phyloP scores from a whole-genome alignment of 2,113 vertebrate genomes.

The Cyprinodon tularosa region DNA sequence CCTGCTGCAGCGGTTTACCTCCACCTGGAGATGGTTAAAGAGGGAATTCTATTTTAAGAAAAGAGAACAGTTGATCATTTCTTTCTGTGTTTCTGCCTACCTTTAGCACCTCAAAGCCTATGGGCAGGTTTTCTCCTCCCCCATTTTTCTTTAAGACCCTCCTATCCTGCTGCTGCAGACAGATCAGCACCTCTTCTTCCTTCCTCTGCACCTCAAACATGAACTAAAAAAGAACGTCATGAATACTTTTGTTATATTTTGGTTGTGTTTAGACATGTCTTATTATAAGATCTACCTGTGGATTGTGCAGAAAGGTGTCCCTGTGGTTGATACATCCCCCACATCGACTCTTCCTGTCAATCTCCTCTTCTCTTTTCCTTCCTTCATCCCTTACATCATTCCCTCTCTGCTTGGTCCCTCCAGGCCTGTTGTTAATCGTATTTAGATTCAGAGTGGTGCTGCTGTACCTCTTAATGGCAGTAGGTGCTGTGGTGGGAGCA shows the following conservation, averaged over 20 bases:
- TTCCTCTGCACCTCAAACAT: slow-evolving; percentile 77
- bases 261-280: neutral
- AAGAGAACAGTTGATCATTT: neutral
- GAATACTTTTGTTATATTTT: neutral
- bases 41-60: accelerated
- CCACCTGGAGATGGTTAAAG: slow-evolving; percentile 66
- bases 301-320: slow-evolving; percentile 84
- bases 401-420: slow-evolving; percentile 38
- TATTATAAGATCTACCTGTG: slow-evolving; percentile 73
- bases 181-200: slow-evolving; percentile 81
- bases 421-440: slow-evolving; percentile 13
- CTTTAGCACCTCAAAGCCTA: slow-evolving; percentile 84
- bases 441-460: neutral
- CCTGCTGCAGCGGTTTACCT: slow-evolving; percentile 81
- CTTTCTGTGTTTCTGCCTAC: slow-evolving; percentile 50
- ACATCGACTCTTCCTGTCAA: slow-evolving; percentile 79
- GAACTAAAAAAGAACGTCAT: slow-evolving; percentile 67
- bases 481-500: neutral
- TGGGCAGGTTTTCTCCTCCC: slow-evolving; percentile 81
- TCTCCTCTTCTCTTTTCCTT: slow-evolving; percentile 21
- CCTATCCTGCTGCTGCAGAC: slow-evolving; percentile 84
- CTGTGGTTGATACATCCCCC: slow-evolving; percentile 85
- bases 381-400: slow-evolving; percentile 54
- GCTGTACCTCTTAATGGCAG: neutral
- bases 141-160: slow-evolving; percentile 78